Conservation (phyloP, 1,140 invertebrate species). For the Acromyrmex echinatior region DNA sequence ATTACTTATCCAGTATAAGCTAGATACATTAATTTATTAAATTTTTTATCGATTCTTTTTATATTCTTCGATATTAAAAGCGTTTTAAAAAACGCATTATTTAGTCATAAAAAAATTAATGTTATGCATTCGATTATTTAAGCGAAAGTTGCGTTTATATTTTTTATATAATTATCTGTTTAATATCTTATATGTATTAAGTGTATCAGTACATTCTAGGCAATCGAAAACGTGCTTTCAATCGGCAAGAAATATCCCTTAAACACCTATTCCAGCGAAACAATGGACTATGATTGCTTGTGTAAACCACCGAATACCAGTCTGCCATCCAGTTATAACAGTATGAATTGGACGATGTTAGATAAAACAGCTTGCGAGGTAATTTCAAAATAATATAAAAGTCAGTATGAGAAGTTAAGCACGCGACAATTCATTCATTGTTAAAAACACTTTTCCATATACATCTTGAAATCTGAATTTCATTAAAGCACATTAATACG, state of each 20-base stretch:
- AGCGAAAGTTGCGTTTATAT: not conserved
- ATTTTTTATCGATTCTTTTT: not conserved
- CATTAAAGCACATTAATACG: not conserved
- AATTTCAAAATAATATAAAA: slow-evolving; percentile 2
- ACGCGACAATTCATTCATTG: not conserved
- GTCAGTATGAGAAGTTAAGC: not conserved
- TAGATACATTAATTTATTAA: not conserved
- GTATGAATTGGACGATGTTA: slow-evolving; percentile 88
- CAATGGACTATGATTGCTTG: slow-evolving; percentile 89
- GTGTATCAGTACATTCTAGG: slow-evolving; percentile 85
- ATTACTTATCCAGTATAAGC: too few species aligned
- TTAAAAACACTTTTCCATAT: not conserved
- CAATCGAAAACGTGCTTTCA: slow-evolving; percentile 93
- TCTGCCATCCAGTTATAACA: slow-evolving; percentile 80
- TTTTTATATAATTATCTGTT: slow-evolving; percentile 10
- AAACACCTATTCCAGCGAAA: slow-evolving; percentile 88
- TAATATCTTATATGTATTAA: not conserved
- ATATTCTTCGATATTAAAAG: not conserved
- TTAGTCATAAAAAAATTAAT: not conserved
- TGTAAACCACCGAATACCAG: slow-evolving; percentile 87
- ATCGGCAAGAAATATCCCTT: slow-evolving; percentile 94
- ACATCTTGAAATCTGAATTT: not conserved
- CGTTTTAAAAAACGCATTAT: not conserved
- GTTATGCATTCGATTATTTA: not conserved
- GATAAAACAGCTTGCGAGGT: slow-evolving; percentile 90